These are phyloP conservation scores for Myanophis thanlyinensis DNA, from an alignment of 2,113 vertebrate genomes.

Conservation along the genomic window DNA sequence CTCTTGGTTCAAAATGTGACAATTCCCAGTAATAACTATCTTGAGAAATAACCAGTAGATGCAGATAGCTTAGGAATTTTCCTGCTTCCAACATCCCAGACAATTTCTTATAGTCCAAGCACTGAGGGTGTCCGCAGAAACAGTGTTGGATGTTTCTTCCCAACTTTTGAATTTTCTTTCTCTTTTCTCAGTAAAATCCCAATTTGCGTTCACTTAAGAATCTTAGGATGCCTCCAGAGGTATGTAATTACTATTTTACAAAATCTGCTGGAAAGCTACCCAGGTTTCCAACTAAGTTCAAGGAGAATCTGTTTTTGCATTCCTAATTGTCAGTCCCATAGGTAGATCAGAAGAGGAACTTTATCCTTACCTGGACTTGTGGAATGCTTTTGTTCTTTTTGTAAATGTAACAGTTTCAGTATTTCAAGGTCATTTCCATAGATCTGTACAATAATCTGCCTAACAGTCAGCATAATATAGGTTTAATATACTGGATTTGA, in stretches of 20 bases:
- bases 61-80: not conserved
- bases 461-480: not conserved
- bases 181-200: not conserved
- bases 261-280: not conserved
- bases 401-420: not conserved
- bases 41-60: not conserved
- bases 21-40: not conserved
- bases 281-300: not conserved
- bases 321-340: not conserved
- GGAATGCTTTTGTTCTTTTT: not conserved
- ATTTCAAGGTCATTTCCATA: not conserved
- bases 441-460: not conserved
- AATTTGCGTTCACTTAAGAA: not conserved
- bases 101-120: not conserved
- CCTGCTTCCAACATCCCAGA: not conserved
- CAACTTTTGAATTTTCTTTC: not conserved
- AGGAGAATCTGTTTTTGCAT: not conserved
- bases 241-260: not conserved
- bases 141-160: not conserved
- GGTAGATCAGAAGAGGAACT: not conserved
- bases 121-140: not conserved
- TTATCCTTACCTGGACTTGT: not conserved
- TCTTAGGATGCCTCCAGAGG: not conserved
- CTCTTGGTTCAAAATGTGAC: not conserved
- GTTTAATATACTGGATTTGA: not conserved